These are phyloP conservation scores for Colistium nudipinnis DNA, from an alignment of 2,113 vertebrate genomes.

Conservation along the genomic window DNA sequence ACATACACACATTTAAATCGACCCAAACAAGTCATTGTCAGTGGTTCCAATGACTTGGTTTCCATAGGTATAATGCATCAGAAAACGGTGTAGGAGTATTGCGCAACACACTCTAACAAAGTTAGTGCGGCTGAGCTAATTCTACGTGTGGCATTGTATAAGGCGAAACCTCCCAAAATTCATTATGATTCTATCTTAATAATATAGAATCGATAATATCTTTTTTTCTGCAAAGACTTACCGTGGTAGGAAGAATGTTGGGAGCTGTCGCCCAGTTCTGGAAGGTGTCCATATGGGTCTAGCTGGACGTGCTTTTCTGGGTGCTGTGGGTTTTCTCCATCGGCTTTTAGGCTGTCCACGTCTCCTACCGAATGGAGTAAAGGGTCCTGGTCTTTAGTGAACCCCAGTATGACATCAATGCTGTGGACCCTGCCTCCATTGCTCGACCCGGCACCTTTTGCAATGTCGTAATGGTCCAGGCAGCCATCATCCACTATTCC, in stretches of 20 bases:
- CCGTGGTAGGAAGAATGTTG: constrained; percentile 71
- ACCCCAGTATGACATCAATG: constrained; percentile 85
- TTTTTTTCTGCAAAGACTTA: constrained; percentile 60
- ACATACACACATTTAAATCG: too few relatives aligned
- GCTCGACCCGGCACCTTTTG: constrained; percentile 76
- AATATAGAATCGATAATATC: neutral
- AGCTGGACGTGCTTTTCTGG: constrained; percentile 45
- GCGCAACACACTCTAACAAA: neutral
- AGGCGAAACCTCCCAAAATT: neutral
- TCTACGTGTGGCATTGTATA: neutral
- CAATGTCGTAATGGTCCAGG: constrained; percentile 82
- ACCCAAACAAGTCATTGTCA: neutral
- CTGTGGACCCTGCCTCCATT: constrained; percentile 80
- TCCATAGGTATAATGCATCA: neutral
- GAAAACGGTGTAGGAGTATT: neutral
- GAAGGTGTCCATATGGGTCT: constrained; percentile 71
- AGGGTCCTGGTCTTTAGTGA: constrained; percentile 84
- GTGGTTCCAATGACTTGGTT: neutral
- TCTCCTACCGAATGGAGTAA: constrained; percentile 71
- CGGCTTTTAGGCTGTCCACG: constrained; percentile 62
- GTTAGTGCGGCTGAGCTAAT: neutral
- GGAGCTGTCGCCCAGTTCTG: constrained; percentile 65
- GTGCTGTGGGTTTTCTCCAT: constrained; percentile 52
- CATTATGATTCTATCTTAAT: neutral
- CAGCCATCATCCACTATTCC: constrained; percentile 82